Base-by-base conservation (phyloP, 2,888 invertebrate species). In the Drosophila yooni region DNA sequence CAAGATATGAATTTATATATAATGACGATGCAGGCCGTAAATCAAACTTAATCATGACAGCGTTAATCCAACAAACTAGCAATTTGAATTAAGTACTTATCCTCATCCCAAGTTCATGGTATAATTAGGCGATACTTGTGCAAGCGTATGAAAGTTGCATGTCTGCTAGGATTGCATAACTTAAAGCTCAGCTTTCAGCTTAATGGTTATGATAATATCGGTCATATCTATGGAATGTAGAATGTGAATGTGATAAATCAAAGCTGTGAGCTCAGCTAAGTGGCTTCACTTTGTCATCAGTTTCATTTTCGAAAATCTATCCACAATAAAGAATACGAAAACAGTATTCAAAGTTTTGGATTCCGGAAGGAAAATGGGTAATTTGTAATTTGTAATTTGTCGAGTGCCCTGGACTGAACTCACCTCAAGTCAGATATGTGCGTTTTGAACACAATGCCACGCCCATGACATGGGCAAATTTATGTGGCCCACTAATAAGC, bases 401-500 rank as follows among this genome's bases (percentile, higher is more conserved):
- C 34, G 34, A 34, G 34, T 13, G 34, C 11, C 33, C 33, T 11
- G 33, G 10, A 33, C 33, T 33, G 33, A 33, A 33, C 52, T 18
- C 13, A 21, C 40, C 27, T 56, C 27, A 56, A 18, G 46, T 63
- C 46, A 34, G 46, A 18, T 64, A 25, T 38, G 63, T 64, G 63
- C 63, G 63, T 64, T 57, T 64, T 46, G 15, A 29, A 25, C 27
- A 33, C 56, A 46, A n/a, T n/a, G 66, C 40, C 68, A 66, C 68
- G 66, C 68, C 68, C 68, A 33, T 76, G 69, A 61, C 70, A 58
- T 70, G 66, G 60, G 36, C n/a, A 70, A 75, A 81, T 81, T 75
- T 70, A 81, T 81, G 81, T 78, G 53, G 79, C 54, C 68, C 51
- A 68, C 72, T 78, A 78, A 81, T 81, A 83, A 81, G 76, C 79